Evolutionary conservation across 2,797 vertebrate species (phyloP).

Genomic region (Pelodytes ibericus): DNA sequence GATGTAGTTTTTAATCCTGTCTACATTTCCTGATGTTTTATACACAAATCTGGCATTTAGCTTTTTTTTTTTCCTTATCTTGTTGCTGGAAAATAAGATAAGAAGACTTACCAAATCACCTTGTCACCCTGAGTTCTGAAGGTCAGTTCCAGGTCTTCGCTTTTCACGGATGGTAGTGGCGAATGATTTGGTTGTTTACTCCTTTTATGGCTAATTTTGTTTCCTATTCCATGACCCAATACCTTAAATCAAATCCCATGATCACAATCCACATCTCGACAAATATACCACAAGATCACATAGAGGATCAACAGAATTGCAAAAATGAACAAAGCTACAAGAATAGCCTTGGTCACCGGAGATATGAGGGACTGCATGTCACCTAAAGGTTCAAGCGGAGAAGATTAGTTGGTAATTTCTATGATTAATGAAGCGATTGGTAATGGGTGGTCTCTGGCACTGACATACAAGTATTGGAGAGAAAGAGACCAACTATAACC

Average conservation of each 20-base stretch:
- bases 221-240: slow-evolving; percentile 61
- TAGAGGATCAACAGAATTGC: slow-evolving; percentile 97
- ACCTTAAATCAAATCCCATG: slow-evolving; percentile 87
- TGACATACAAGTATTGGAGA: slow-evolving; percentile 38
- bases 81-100: slow-evolving; percentile 13
- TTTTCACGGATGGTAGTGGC: slow-evolving; percentile 31
- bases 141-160: slow-evolving; percentile 69
- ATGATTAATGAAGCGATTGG: slow-evolving; percentile 52
- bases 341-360: slow-evolving; percentile 94
- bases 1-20: neutral
- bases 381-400: slow-evolving; percentile 66
- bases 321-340: slow-evolving; percentile 96
- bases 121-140: slow-evolving; percentile 77
- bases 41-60: neutral
- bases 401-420: slow-evolving; percentile 47
- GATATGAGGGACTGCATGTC: slow-evolving; percentile 97
- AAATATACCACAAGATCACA: slow-evolving; percentile 98
- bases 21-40: neutral
- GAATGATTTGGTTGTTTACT: slow-evolving; percentile 29
- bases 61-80: neutral
- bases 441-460: slow-evolving; percentile 46
- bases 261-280: slow-evolving; percentile 96
- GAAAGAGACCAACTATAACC: slow-evolving; percentile 56
- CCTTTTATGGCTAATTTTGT: slow-evolving; percentile 7
- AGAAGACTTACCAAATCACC: slow-evolving; percentile 81